A percentile compares a stretch with the other conserved stretches of the same genome.
Evolutionary conservation across 2,113 vertebrate species (phyloP).

Genomic region (Seriola quinqueradiata): DNA sequence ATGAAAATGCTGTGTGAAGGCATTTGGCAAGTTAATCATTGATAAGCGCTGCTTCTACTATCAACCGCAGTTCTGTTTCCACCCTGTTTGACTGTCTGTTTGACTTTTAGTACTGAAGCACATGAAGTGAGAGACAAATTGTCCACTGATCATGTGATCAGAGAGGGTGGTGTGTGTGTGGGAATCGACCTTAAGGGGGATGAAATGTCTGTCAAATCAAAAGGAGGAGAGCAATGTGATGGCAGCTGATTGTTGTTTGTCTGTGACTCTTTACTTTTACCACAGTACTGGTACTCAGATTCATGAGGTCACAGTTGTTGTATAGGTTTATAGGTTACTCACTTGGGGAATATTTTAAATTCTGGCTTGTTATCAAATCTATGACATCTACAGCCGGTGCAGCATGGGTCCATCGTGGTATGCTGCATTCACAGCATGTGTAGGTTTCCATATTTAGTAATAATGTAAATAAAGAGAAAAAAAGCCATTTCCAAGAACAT

Average conservation of each 20-base stretch:
- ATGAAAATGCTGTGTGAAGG: constrained; percentile 41
- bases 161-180: not conserved
- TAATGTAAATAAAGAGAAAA: not conserved
- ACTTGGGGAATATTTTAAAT: constrained; percentile 4
- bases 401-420: not conserved
- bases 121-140: constrained; percentile 32
- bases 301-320: not conserved
- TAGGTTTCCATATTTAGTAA: constrained; percentile 2
- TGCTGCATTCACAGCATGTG: not conserved
- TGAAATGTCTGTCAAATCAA: constrained; percentile 9
- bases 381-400: not conserved
- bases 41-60: constrained; percentile 46
- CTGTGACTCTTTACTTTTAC: not conserved
- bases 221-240: constrained; percentile 7
- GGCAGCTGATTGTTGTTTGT: not conserved
- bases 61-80: constrained; percentile 26
- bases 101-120: constrained; percentile 50
- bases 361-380: not conserved
- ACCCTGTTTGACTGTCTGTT: constrained; percentile 48
- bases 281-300: not conserved
- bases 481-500: not conserved
- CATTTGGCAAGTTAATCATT: constrained; percentile 60
- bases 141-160: constrained; percentile 25
- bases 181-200: not conserved
- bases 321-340: not conserved